phyloP scores from a whole-genome alignment of 2,113 vertebrate species.

The Uria aalge region DNA sequence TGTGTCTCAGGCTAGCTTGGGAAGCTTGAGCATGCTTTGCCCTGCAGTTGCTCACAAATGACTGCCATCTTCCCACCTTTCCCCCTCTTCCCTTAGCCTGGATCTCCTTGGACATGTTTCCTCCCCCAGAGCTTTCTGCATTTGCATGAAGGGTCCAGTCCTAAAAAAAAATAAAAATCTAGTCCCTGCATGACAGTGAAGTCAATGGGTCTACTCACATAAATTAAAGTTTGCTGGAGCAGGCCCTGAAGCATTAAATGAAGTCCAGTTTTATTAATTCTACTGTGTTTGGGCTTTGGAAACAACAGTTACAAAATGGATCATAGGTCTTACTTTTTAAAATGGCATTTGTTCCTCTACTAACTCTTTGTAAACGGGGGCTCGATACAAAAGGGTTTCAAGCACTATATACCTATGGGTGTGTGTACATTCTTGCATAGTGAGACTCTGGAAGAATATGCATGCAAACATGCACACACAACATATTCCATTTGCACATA shows the following conservation, averaged over 20 bases:
- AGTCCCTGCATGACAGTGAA: conserved; percentile 5
- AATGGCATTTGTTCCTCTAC: not conserved
- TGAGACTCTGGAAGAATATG: not conserved
- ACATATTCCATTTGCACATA: not conserved
- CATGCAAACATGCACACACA: not conserved
- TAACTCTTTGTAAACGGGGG: not conserved
- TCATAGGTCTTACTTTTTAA: not conserved
- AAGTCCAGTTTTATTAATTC: conserved; percentile 16
- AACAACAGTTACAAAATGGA: not conserved
- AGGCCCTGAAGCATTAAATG: not conserved
- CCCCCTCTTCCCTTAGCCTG: conserved; percentile 4
- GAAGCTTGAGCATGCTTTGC: not conserved
- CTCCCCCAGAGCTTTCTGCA: conserved; percentile 30
- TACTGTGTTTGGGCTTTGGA: not conserved
- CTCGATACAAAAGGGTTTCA: not conserved
- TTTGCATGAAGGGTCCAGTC: not conserved
- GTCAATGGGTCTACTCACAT: not conserved
- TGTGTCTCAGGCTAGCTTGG: not conserved
- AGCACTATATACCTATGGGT: not conserved
- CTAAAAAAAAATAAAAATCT: not conserved
- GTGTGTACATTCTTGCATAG: not conserved
- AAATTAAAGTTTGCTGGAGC: not conserved
- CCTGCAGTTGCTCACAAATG: not conserved
- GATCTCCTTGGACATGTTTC: not conserved
- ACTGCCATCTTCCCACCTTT: conserved; percentile 17